Evolutionary conservation across 2,797 vertebrate genomes (phyloP).

Genomic region (Allobates femoralis): DNA sequence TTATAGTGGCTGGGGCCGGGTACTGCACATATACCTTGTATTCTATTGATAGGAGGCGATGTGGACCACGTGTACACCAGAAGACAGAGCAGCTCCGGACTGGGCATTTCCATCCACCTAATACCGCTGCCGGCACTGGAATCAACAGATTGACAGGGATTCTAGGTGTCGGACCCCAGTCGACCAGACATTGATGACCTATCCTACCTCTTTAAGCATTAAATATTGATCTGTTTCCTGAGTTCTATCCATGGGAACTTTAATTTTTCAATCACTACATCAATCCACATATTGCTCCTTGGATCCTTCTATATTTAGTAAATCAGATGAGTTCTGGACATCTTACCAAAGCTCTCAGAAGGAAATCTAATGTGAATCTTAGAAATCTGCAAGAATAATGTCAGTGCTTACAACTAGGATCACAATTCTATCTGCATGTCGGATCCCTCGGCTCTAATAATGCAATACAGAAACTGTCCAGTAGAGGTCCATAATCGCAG

Average conservation of each 20-base stretch:
- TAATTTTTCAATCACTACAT: neutral
- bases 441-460: neutral
- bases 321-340: neutral
- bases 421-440: neutral
- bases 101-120: too few relatives aligned
- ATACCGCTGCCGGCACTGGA: too few relatives aligned
- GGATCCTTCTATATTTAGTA: too few relatives aligned
- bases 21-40: too few relatives aligned
- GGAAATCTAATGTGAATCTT: neutral
- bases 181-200: too few relatives aligned
- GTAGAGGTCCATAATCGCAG: neutral
- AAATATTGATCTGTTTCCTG: neutral
- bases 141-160: too few relatives aligned
- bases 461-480: neutral
- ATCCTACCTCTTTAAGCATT: neutral
- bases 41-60: too few relatives aligned
- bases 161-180: too few relatives aligned
- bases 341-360: neutral
- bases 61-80: too few relatives aligned
- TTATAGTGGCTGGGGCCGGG: too few relatives aligned
- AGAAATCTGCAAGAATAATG: neutral
- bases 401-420: too few relatives aligned
- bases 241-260: neutral
- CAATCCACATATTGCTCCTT: neutral
- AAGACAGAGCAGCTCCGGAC: too few relatives aligned